Evolutionary conservation across 2,888 invertebrate species (phyloP).

Genomic region (Stomorhina lunata): DNA sequence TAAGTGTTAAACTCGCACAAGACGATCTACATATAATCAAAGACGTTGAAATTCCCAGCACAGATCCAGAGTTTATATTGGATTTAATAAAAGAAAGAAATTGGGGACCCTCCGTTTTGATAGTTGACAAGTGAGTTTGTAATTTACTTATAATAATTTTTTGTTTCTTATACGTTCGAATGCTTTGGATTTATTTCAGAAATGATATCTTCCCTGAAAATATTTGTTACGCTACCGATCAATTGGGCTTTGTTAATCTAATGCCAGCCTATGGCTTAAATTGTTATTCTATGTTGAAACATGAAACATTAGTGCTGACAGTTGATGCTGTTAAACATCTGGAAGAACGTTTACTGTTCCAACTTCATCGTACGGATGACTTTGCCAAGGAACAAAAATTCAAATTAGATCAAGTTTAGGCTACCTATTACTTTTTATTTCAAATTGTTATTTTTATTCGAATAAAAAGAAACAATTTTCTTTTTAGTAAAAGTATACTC

Average conservation of each 20-base stretch:
- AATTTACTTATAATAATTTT: neutral
- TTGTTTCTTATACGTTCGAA: neutral
- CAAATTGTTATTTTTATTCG: neutral
- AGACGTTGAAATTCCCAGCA: constrained; percentile 90
- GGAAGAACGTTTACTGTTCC: constrained; percentile 87
- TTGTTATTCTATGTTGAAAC: constrained; percentile 97
- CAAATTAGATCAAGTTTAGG: constrained; percentile 82
- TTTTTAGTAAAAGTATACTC: neutral
- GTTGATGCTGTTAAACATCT: constrained; percentile 90
- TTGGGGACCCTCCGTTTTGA: constrained; percentile 98
- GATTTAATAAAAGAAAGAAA: constrained; percentile 90
- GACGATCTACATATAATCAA: constrained; percentile 96
- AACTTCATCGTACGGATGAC: constrained; percentile 84
- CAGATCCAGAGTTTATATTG: constrained; percentile 88
- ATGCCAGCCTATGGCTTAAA: constrained; percentile 98
- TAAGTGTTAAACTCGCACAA: constrained; percentile 96
- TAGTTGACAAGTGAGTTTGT: constrained; percentile 91
- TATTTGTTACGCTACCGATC: constrained; percentile 89
- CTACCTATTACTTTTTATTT: constrained; percentile 71
- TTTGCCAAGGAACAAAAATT: constrained; percentile 80
- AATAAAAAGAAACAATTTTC: neutral
- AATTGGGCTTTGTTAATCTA: constrained; percentile 90
- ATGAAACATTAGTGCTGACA: constrained; percentile 94
- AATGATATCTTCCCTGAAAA: constrained; percentile 93
- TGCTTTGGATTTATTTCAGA: constrained; percentile 54